Base-by-base conservation (phyloP, 2,113 vertebrate species). In the Blennius ocellaris region DNA sequence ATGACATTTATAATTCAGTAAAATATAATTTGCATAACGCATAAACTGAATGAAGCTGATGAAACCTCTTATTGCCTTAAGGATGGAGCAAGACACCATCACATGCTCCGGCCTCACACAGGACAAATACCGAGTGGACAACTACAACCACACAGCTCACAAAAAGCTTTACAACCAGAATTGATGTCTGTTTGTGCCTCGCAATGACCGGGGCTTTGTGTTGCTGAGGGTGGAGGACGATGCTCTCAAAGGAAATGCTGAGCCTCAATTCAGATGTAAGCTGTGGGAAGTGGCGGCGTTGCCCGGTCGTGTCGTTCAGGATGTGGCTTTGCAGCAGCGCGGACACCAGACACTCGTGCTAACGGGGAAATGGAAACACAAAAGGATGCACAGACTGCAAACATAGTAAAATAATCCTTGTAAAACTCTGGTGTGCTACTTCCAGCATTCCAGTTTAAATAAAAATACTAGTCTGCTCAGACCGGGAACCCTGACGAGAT, bases 141-240 rank as follows among this genome's bases (percentile, higher is more conserved):
- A 76, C 8, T 71, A 69, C 67, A 71, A 82, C 79, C 70, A 86
- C 75, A 64, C 50, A 65, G 76, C 81, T 80, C 62, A 44, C 83
- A 84, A 82, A 30, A 89, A 84, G 71, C 75, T 91, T 90, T 82
- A 90, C 89, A 84, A 62, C 67, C 81, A 84, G 69, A 89, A 71
- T 57, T 51, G 73, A 80, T 76, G 75, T 77, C 41, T 86, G 77
- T 83, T 76, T 84, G 80, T 79, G 73, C 49, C 76, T 69, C 70
- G 82, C 72, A 43, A 15, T 61, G 71, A 78, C 65, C 74, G 11
- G 41, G 21, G 51, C 69, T 73, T 53, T 81, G 80, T 87, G 81
- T 80, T 30, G 59, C 59, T 44, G 64, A 85, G 61, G 74, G 71
- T 15, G 71, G 57, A 45, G n/a, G 11, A 17, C 3, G 45, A 63